Evolutionary conservation across 2,797 vertebrate species (phyloP), one percentile per base, ranked within the genome.

Genomic region (Thunnus albacares): DNA sequence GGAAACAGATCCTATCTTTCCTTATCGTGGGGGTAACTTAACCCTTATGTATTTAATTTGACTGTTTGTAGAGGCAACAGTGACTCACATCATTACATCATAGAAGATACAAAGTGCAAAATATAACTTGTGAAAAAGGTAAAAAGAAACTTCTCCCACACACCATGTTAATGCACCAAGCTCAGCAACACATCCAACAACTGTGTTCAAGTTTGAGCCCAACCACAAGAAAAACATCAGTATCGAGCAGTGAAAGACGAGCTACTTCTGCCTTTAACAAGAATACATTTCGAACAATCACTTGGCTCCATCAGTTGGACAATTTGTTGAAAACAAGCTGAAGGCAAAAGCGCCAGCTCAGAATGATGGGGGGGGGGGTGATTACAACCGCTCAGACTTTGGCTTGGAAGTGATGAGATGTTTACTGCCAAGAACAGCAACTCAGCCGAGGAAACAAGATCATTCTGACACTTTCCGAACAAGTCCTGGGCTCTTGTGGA

Each of bases 401-500:
- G 81, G 80, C 81, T 89, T 82, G 84, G 84, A 87, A 30, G 3
- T 47, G 60, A 67, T 49, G 22, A 45, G 30, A 82, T 80, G 74
- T 90, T 90, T 85, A 78, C 62, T 90, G 91, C 92, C 91, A 92
- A 92, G 77, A 92, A 90, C 88, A 93, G 80, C 89, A 90, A 85
- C 53, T 86, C 67, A 68, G 74, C 67, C 8, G 65, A 75, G 84
- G 82, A 85, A 87, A 86, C 82, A 79, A 74, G 69, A 87, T 83
- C 78, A 77, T 86, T 91, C 71, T 80, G 90, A 92, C 85, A 85
- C 87, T 77, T 80, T 66, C 28, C 18, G 13, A 87, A 86, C 14
- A 58, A 81, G 71, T 77, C 82, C 74, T 56, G 9, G 2, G 69
- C 63, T 87, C 60, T 83, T 15, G 55, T 78, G 71, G 75, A 84